phyloP scores from a whole-genome alignment of 2,113 vertebrate species.

The Alexandromys fortis region DNA sequence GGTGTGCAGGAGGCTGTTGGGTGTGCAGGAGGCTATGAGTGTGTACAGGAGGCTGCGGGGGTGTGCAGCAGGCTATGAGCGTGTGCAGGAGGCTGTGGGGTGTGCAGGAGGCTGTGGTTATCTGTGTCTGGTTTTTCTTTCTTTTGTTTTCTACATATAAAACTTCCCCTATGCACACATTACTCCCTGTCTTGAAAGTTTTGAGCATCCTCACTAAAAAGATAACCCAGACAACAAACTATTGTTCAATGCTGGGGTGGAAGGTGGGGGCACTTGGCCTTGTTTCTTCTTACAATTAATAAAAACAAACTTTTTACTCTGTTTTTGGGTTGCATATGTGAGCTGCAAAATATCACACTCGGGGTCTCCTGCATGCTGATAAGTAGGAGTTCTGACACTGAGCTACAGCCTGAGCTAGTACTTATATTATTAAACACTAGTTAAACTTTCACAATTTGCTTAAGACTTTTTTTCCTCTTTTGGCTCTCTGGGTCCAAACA shows the following conservation, averaged over 20 bases:
- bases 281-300: neutral
- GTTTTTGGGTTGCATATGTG: neutral
- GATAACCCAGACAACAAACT: neutral
- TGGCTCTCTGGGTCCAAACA: neutral
- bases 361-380: neutral
- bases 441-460: slow-evolving; percentile 7
- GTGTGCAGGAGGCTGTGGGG: too few relatives aligned
- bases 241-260: neutral
- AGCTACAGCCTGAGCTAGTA: neutral
- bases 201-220: slow-evolving; percentile 4
- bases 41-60: neutral
- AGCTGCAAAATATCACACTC: neutral
- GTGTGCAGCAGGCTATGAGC: too few relatives aligned
- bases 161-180: neutral
- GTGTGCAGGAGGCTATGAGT: neutral
- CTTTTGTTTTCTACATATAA: neutral
- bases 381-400: neutral
- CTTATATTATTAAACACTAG: slow-evolving; percentile 1
- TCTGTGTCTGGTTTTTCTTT: neutral
- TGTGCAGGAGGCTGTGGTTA: too few relatives aligned
- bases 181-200: neutral
- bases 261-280: neutral
- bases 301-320: neutral
- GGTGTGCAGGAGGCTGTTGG: too few relatives aligned
- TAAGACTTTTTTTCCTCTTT: neutral